Base-by-base conservation (phyloP, 2,888 invertebrate genomes). In the Drosophila falleni region DNA sequence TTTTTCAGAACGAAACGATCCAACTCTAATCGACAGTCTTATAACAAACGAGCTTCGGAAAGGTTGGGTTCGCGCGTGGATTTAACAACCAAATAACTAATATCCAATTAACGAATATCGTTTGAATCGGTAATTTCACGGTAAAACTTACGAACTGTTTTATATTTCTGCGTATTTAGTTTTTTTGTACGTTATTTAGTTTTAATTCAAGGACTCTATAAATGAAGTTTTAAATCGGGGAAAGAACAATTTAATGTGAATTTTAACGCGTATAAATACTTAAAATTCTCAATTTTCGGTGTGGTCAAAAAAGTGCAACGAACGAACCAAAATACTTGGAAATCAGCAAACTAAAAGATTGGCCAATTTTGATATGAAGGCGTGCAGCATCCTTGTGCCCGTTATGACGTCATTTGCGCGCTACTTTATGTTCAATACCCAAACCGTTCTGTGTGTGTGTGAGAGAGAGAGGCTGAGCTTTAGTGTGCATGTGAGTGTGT, bases 321-420 rank as follows among this genome's bases (percentile, higher is more conserved):
- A 41, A 37, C 31, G 62, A 33, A 26, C 2, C 31, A 42, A 61
- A 61, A 16, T 67, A 50, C 19, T 44, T 39, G 35, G 47, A 68
- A 53, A 41, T 33, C n/a, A 47, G 35, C 11, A 41, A 59, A 44
- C 41, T 73, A 3, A 56, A 47, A 59, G 29, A 46, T 65, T 69
- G 35, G 41, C 41, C 31, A 56, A 56, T 46, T 62, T 47, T 11
- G 39, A 56, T 49, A 19, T 13, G 29, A 63, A 63, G 47, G 47
- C 60, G 39, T 62, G 50, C 84, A 83, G 85, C 83, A 83, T 83
- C 83, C 81, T 76, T 72, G 80, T 68, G 61, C 26, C 1, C 35
- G 23, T 8, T 50, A 78, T 81, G 80, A 84, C 84, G 86, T 84
- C 84, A 84, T 86, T 73, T 44, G 77, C 70, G 78, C 70, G 76